Conservation (phyloP, 1,140 invertebrate species). For the Lanistes nyassanus region DNA sequence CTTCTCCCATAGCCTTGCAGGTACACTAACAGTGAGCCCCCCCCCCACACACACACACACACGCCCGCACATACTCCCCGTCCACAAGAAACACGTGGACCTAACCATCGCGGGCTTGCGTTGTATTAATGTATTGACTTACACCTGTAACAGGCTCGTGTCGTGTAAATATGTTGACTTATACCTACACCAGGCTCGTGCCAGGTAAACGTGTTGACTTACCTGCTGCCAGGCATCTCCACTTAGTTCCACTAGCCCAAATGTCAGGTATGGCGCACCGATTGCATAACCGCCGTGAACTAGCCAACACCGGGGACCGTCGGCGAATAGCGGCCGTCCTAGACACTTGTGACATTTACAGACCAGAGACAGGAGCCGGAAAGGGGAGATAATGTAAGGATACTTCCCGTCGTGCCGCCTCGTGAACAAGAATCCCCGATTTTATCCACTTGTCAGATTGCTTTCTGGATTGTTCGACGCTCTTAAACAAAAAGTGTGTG, state of each 20-base stretch:
- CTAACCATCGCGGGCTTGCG: neutral
- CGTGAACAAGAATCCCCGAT: too few species aligned
- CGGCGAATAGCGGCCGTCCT: neutral
- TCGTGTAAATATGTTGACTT: conserved; percentile 8
- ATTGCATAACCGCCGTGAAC: conserved; percentile 6
- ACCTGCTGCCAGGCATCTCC: neutral
- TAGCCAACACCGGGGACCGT: neutral
- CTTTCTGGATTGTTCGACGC: too few species aligned
- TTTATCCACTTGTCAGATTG: too few species aligned
- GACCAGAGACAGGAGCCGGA: neutral
- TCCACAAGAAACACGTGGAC: neutral
- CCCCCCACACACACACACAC: too few species aligned
- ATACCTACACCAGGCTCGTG: neutral
- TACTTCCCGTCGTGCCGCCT: too few species aligned
- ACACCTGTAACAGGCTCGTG: neutral
- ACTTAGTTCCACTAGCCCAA: neutral
- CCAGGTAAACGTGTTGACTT: conserved; percentile 6
- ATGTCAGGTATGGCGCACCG: conserved; percentile 4
- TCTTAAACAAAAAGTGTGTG: too few species aligned
- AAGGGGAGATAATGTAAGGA: too few species aligned
- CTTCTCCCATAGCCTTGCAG: too few species aligned
- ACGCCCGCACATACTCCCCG: neutral
- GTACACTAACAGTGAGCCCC: too few species aligned
- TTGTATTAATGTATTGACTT: neutral
- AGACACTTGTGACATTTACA: conserved; percentile 6